Conservation (phyloP, 92 coral and sea anemone genomes). For the Parazoanthus atlanticus region DNA sequence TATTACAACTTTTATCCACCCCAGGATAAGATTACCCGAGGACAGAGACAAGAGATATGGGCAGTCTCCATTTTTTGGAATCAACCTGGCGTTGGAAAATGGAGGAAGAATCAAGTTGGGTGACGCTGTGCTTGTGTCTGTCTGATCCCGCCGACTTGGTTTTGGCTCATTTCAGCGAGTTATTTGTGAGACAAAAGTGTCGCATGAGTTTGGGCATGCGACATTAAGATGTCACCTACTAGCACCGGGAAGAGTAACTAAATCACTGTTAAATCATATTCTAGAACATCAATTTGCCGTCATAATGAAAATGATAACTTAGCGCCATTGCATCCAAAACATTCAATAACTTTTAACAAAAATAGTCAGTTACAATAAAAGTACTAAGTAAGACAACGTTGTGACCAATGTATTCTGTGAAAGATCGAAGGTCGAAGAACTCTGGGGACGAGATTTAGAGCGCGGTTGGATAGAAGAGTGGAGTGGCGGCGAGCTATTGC, state of each 20-base stretch:
- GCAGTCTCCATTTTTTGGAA: slow-evolving; percentile 81
- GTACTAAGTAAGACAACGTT: too few relatives aligned
- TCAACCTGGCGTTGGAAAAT: slow-evolving; percentile 57
- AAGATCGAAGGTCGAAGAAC: too few relatives aligned
- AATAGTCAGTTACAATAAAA: too few relatives aligned
- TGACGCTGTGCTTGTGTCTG: slow-evolving; percentile 71
- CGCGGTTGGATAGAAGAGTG: too few relatives aligned
- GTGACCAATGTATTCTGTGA: too few relatives aligned
- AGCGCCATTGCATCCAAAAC: too few relatives aligned
- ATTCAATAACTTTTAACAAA: too few relatives aligned
- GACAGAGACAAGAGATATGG: slow-evolving; percentile 76
- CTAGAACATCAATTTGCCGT: too few relatives aligned
- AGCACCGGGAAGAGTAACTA: neutral
- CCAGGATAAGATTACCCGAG: slow-evolving; percentile 67
- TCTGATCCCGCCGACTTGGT: neutral
- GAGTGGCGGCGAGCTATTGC: too few relatives aligned
- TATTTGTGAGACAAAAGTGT: neutral
- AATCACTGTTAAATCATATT: neutral
- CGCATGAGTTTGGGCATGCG: neutral
- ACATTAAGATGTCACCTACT: neutral
- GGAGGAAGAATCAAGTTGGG: slow-evolving; percentile 76
- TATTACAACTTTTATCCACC: neutral
- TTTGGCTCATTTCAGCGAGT: neutral
- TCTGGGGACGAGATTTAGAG: too few relatives aligned
- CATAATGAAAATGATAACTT: too few relatives aligned